Evolutionary conservation across 2,113 vertebrate genomes (phyloP).

Genomic region (Pogona vitticeps): DNA sequence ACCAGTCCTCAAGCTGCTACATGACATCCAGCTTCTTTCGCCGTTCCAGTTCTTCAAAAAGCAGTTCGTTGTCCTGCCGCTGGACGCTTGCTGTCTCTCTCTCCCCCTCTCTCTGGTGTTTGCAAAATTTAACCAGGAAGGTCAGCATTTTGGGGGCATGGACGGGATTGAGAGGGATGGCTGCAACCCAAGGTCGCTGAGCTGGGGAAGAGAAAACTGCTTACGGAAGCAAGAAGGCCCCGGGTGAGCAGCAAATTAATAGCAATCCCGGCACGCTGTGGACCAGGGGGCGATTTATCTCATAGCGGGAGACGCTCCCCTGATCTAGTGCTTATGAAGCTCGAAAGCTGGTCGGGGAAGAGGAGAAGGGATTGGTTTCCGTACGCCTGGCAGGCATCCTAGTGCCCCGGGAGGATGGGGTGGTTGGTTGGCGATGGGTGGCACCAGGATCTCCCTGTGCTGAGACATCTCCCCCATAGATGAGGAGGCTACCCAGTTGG

Average conservation of each 20-base stretch:
- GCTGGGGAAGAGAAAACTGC: not conserved
- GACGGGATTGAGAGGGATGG: not conserved
- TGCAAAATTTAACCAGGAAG: not conserved
- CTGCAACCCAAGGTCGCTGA: slow-evolving; percentile 3
- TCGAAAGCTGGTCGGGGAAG: not conserved
- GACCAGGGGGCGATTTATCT: not conserved
- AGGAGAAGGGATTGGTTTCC: no score
- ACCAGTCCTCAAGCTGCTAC: no score
- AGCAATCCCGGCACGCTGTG: not conserved
- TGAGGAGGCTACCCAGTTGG: no score
- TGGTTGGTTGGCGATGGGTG: not conserved
- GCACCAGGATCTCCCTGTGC: not conserved
- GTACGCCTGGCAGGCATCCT: not conserved
- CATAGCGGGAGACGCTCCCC: not conserved
- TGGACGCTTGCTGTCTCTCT: not conserved
- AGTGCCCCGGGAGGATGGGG: not conserved
- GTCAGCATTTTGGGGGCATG: not conserved
- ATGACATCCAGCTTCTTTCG: no score
- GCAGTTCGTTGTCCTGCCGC: no score
- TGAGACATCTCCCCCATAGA: no score
- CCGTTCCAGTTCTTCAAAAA: no score
- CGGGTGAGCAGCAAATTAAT: slow-evolving; percentile 19
- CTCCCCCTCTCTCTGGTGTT: not conserved
- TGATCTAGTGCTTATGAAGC: slow-evolving; percentile 5
- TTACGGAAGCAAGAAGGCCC: not conserved